Base-by-base conservation (phyloP, 2,888 invertebrate genomes). In the Parapristionchus giblindavisi region DNA sequence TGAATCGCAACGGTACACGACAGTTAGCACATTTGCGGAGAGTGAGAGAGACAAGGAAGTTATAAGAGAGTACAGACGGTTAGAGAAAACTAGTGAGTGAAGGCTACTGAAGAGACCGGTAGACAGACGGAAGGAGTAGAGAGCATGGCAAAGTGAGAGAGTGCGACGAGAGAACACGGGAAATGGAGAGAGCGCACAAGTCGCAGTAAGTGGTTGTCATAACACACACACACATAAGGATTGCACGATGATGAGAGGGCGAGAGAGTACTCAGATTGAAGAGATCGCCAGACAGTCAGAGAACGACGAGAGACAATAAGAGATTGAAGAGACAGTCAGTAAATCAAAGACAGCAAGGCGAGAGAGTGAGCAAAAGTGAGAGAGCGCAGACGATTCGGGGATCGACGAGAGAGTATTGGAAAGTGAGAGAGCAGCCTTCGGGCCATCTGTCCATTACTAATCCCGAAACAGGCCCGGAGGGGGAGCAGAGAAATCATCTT, bases 371-470 rank as follows among this genome's bases (percentile, higher is more conserved):
- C 17, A 43, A 43, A 43, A 43, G 8, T 17, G 43, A 43, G 17
- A 43, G 43, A 8, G 17, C 43, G 43, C 43, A 17, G 43, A 14
- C 43, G 11, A 8, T 14, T 17, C 43, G 43, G 43, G 17, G 17
- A 17, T 43, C 34, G 34, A 21, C 58, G 58, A 58, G 58, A 58
- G 58, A 58, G 29, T 36, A 32, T 0, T 17, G 32, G 58, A 58
- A 58, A 6, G 24, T 21, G 14, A 58, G 34, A 58, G 58, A 58
- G 58, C 36, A 43, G 58, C 32, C 29, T 1, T 11, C 40, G 8
- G 63, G 40, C 63, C 63, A 65, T 65, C 63, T 65, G 63, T 8
- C 63, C 14, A 65, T 65, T 43, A 27, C 63, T 65, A 65, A 65
- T 65, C 63, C 43, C n/a, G n/a, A n/a, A n/a, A n/a, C n/a, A n/a